Percentiles rank a stretch among this genome's conserved stretches.
Evolutionary conservation across 2,797 vertebrate species (phyloP).

Genomic region (Tarsius wallacei): DNA sequence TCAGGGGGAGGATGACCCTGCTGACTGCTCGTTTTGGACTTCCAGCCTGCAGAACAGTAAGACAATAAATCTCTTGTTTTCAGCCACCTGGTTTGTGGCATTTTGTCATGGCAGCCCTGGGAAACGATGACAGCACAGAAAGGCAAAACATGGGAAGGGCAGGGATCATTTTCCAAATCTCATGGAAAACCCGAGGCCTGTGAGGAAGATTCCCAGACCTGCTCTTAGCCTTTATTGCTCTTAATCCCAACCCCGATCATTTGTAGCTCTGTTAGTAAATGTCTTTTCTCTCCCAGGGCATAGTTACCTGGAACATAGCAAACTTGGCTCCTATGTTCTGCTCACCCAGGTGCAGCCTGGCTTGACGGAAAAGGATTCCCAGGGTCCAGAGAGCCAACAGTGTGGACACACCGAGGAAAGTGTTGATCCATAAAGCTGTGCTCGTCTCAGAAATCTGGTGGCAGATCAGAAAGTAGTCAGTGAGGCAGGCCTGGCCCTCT

Average conservation of each 20-base stretch:
- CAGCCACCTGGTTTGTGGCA: background rate
- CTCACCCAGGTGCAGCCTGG: conserved; percentile 87
- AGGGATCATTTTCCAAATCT: background rate
- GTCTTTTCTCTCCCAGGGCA: background rate
- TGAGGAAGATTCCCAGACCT: background rate
- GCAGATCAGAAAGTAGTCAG: background rate
- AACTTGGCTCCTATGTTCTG: conserved; percentile 92
- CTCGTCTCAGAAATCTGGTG: conserved; percentile 89
- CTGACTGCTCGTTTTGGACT: background rate
- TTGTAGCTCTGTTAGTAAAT: background rate
- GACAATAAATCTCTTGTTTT: background rate
- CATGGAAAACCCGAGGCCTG: background rate
- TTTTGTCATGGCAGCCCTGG: background rate
- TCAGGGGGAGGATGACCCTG: background rate
- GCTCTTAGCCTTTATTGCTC: background rate
- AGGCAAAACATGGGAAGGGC: background rate
- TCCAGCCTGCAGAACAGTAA: background rate
- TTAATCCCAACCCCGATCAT: background rate
- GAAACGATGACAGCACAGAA: conserved; percentile 12
- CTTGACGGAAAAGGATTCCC: conserved; percentile 91
- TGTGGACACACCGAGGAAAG: conserved; percentile 84
- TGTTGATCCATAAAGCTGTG: conserved; percentile 91
- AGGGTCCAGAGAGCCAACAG: conserved; percentile 90
- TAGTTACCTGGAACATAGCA: conserved; percentile 91
- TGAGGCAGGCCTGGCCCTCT: background rate